These are phyloP conservation scores for Eptesicus fuscus DNA, from an alignment of 2,113 vertebrate species.

Conservation along the genomic window DNA sequence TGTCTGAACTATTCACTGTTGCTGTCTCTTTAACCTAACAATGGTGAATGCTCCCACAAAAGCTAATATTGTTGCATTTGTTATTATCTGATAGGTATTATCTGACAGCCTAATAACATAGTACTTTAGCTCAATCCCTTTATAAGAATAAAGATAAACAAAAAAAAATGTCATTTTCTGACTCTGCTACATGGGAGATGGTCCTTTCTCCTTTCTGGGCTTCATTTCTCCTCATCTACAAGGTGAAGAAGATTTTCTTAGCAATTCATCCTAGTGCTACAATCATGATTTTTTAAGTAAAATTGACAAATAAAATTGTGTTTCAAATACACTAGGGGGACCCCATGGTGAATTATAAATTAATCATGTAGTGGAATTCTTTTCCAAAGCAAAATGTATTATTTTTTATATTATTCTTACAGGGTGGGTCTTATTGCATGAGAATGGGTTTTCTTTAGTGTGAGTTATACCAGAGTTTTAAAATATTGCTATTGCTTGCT, in stretches of 20 bases:
- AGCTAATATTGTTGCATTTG: neutral
- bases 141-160: neutral
- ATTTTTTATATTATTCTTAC: neutral
- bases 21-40: neutral
- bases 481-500: neutral
- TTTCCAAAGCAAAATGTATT: constrained; percentile 17
- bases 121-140: neutral
- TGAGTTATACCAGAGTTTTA: neutral
- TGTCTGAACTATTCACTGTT: neutral
- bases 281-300: constrained; percentile 36
- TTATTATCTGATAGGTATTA: neutral
- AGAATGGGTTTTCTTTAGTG: neutral
- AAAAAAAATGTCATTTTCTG: neutral
- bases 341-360: constrained; percentile 66
- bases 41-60: neutral
- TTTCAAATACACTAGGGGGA: constrained; percentile 67
- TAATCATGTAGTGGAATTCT: constrained; percentile 11
- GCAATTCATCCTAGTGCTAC: constrained; percentile 11
- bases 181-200: neutral
- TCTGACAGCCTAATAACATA: neutral
- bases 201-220: neutral
- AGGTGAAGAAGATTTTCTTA: neutral
- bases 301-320: constrained; percentile 64
- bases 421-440: neutral
- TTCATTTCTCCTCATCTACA: neutral